Percentiles rank a stretch among this genome's conserved stretches.
Conservation (phyloP, 2,888 invertebrate species). For the Megastigmus dorsalis region DNA sequence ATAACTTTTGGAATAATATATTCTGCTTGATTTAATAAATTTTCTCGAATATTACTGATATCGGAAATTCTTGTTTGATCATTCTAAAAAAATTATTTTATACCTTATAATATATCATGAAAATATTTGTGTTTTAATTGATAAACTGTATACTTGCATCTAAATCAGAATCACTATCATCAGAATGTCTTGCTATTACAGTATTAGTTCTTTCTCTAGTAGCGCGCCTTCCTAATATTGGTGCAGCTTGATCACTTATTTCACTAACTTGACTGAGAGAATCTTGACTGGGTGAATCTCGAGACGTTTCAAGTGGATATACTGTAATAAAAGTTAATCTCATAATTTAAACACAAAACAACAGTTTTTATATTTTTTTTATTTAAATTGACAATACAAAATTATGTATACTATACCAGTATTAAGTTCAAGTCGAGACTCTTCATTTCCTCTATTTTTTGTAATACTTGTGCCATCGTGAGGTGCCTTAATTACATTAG, state of each 20-base stretch:
- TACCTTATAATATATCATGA: background rate
- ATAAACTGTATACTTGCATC: constrained; percentile 74
- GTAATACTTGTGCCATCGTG: constrained; percentile 77
- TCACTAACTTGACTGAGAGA: constrained; percentile 82
- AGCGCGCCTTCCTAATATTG: constrained; percentile 80
- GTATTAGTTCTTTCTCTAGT: constrained; percentile 77
- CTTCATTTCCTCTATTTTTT: constrained; percentile 77
- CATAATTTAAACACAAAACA: background rate
- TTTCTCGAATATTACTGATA: constrained; percentile 83
- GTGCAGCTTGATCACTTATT: constrained; percentile 79
- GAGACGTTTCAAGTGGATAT: constrained; percentile 76
- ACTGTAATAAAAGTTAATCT: constrained; percentile 56
- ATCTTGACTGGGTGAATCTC: constrained; percentile 84
- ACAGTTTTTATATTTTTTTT: no score
- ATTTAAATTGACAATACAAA: background rate
- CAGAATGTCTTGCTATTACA: constrained; percentile 76
- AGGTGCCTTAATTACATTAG: constrained; percentile 70
- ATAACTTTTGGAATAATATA: constrained; percentile 78
- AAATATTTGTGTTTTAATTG: background rate
- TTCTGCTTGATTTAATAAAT: constrained; percentile 82
- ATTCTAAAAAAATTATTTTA: constrained; percentile 76
- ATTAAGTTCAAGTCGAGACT: constrained; percentile 42
- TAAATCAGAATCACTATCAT: constrained; percentile 86
- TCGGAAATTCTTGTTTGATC: constrained; percentile 81
- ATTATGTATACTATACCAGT: constrained; percentile 30